These are phyloP conservation scores for cat (Felis catus) DNA, from an alignment of 2,113 vertebrate species.

Conservation along the genomic window DNA sequence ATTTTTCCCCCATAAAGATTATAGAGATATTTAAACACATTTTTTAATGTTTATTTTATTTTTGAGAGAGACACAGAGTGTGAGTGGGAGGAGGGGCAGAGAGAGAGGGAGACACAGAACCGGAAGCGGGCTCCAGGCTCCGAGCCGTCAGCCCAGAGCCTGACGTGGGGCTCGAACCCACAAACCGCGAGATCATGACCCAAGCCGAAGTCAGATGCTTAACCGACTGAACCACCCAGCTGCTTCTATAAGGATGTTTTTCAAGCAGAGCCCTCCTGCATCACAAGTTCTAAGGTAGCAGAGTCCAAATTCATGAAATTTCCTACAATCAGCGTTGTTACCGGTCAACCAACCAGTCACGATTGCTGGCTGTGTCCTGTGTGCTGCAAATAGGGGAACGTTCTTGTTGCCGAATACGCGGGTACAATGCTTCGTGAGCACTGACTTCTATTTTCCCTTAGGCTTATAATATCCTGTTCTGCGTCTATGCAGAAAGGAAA, in stretches of 20 bases:
- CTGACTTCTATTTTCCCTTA: neutral
- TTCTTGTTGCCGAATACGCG: neutral
- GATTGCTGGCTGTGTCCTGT: accelerated
- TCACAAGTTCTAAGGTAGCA: neutral
- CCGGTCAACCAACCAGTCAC: accelerated
- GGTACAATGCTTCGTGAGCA: neutral
- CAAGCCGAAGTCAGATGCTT: too few relatives aligned
- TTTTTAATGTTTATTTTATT: too few relatives aligned
- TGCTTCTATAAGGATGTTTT: neutral
- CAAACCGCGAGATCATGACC: too few relatives aligned
- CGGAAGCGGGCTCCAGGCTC: too few relatives aligned
- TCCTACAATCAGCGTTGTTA: neutral
- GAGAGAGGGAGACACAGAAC: too few relatives aligned
- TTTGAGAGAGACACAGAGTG: too few relatives aligned
- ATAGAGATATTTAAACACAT: neutral
- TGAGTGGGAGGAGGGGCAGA: too few relatives aligned
- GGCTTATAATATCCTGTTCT: neutral
- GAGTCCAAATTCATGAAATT: neutral
- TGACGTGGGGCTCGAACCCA: too few relatives aligned
- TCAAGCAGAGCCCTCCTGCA: neutral
- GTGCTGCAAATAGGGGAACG: accelerated
- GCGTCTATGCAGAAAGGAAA: neutral
- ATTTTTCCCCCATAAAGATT: neutral
- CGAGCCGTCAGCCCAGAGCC: too few relatives aligned
- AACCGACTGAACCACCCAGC: too few relatives aligned